Evolutionary conservation across 2,888 invertebrate genomes (phyloP).

Genomic region (Hecatera dysodea): DNA sequence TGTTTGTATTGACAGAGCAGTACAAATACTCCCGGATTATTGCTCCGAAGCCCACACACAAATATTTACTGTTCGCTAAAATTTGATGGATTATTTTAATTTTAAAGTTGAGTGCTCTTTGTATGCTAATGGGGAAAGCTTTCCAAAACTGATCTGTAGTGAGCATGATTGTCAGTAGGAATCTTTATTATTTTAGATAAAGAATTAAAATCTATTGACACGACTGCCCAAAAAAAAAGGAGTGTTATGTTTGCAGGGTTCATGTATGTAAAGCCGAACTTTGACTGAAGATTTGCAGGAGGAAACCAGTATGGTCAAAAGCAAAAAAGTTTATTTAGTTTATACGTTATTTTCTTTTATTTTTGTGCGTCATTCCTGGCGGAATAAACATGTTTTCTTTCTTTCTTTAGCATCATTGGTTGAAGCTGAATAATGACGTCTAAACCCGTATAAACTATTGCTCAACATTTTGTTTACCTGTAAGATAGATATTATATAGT

Average conservation of each 20-base stretch:
- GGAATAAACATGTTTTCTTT: too few relatives aligned
- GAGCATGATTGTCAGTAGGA: not conserved
- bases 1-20: conserved; percentile 57
- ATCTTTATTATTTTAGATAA: not conserved
- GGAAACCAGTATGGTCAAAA: too few relatives aligned
- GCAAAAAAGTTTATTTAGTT: too few relatives aligned
- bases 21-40: conserved; percentile 60
- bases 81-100: conserved; percentile 46
- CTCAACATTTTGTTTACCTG: not conserved
- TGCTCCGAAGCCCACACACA: conserved; percentile 40
- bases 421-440: too few relatives aligned
- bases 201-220: not conserved
- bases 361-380: too few relatives aligned
- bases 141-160: not conserved
- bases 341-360: too few relatives aligned
- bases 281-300: too few relatives aligned
- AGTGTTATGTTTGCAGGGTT: too few relatives aligned
- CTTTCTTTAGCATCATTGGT: too few relatives aligned
- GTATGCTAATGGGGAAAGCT: conserved; percentile 3
- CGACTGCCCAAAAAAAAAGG: too few relatives aligned
- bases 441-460: not conserved
- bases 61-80: conserved; percentile 52
- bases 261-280: too few relatives aligned
- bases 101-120: conserved; percentile 9
- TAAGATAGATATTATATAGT: not conserved